Evolutionary conservation across 2,888 invertebrate genomes (phyloP), one percentile per base, ranked within the genome.

Genomic region (Xylocampa areola): DNA sequence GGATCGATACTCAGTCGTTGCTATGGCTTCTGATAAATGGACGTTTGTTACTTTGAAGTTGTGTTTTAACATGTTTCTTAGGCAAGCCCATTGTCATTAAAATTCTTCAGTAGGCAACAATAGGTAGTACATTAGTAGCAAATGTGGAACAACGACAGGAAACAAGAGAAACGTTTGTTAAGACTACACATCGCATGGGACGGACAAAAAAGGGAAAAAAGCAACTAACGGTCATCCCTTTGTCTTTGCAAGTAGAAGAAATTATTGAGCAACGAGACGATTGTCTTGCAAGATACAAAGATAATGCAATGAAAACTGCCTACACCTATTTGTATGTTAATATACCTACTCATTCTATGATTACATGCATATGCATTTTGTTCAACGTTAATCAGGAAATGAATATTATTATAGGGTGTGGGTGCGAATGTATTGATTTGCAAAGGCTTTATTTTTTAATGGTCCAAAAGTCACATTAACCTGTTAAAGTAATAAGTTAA

Each of bases 151-250:
- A 80, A 74, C 79, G 74, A 76, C 83, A 85, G 84, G 83, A 87
- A 86, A 86, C 84, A 79, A 82, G 80, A 80, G 80, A 85, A 83
- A 81, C 76, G 70, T 73, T 81, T 77, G 77, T 81, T 78, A 81
- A 81, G 79, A 75, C 73, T 79, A 80, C 76, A 75, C 83, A 83
- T 84, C 76, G 77, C 75, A 77, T 79, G 76, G 73, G 73, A 78
- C 74, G 68, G 70, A 84, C 78, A 82, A 81, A 85, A 84, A 86
- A 78, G 68, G 77, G 64, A 81, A 85, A 88, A 85, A 67, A 81
- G 59, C 68, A 77, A 79, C 71, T 83, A 85, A 82, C 85, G 80
- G 85, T 81, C 78, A 81, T 80, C 85, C 83, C 84, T 89, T 88
- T 89, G 88, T 89, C 81, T 87, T n/a, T 69, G 60, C 40, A 50